Evolutionary conservation across 2,113 vertebrate species (phyloP).

Genomic region (Heterochromis multidens): DNA sequence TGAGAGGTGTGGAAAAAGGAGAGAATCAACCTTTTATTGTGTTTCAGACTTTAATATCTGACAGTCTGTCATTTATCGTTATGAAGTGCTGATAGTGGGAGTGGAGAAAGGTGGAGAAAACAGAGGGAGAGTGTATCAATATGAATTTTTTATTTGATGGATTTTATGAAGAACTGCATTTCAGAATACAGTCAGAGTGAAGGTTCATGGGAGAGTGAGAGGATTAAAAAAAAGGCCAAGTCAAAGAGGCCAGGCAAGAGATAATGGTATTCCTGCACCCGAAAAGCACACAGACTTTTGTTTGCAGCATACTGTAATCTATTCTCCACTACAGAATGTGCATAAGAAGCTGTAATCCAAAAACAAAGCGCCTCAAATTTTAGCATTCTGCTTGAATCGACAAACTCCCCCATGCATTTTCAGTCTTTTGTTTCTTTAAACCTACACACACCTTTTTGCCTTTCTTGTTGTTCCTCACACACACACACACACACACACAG

Average conservation of each 20-base stretch:
- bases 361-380: neutral
- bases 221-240: slow-evolving; percentile 11
- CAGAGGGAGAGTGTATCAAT: slow-evolving; percentile 61
- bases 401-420: neutral
- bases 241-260: slow-evolving; percentile 29
- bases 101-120: slow-evolving; percentile 45
- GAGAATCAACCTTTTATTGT: slow-evolving; percentile 56
- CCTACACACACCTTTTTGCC: neutral
- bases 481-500: neutral
- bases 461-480: neutral
- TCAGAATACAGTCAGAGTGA: slow-evolving; percentile 47
- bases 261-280: slow-evolving; percentile 24
- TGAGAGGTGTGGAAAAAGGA: slow-evolving; percentile 16
- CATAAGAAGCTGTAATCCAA: neutral
- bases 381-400: neutral
- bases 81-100: slow-evolving; percentile 45
- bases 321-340: neutral
- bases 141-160: slow-evolving; percentile 75
- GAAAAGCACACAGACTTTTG: slow-evolving; percentile 2
- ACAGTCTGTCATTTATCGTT: slow-evolving; percentile 69
- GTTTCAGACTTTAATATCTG: slow-evolving; percentile 68
- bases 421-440: neutral
- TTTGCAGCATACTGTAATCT: neutral
- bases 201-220: slow-evolving; percentile 45
- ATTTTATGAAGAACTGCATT: slow-evolving; percentile 70